Evolutionary conservation across 1,140 invertebrate genomes (phyloP).

Genomic region (Drosophila ogumai): DNA sequence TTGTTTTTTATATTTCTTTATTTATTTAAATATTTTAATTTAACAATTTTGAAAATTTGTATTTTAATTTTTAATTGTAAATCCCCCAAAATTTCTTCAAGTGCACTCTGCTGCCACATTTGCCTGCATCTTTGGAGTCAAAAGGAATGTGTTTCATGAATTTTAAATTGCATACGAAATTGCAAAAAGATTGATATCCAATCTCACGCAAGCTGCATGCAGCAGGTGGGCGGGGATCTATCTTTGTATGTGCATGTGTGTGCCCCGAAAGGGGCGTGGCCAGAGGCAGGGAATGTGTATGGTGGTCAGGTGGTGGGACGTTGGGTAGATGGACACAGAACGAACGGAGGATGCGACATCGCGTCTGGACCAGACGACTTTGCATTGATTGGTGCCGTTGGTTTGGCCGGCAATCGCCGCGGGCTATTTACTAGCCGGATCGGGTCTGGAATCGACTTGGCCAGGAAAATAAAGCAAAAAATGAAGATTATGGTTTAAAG

Average conservation of each 20-base stretch:
- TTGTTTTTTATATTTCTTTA: neutral
- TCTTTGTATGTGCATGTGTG: constrained; percentile 7
- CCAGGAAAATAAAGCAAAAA: constrained; percentile 8
- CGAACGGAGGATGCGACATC: constrained; percentile 41
- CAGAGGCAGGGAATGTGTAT: constrained; percentile 9
- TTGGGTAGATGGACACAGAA: constrained; percentile 5
- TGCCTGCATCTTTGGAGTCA: constrained; percentile 82
- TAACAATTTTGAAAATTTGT: too few species aligned
- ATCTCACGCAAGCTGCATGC: constrained; percentile 78
- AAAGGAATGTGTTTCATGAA: constrained; percentile 84
- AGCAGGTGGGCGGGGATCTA: constrained; percentile 65
- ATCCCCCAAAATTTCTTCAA: neutral
- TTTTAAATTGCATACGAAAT: constrained; percentile 84
- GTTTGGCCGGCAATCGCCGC: constrained; percentile 54
- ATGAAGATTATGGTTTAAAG: too few species aligned
- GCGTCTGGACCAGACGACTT: constrained; percentile 57
- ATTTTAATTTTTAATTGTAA: neutral
- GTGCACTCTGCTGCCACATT: constrained; percentile 52
- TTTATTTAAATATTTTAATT: neutral
- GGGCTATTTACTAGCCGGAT: constrained; percentile 57
- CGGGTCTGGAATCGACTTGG: constrained; percentile 20
- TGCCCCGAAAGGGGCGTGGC: constrained; percentile 11
- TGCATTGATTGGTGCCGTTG: constrained; percentile 78
- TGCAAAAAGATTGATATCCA: constrained; percentile 84
- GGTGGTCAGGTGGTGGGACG: constrained; percentile 23